Conservation (phyloP, 1,140 invertebrate species). For the Drosophila kanapiae region DNA sequence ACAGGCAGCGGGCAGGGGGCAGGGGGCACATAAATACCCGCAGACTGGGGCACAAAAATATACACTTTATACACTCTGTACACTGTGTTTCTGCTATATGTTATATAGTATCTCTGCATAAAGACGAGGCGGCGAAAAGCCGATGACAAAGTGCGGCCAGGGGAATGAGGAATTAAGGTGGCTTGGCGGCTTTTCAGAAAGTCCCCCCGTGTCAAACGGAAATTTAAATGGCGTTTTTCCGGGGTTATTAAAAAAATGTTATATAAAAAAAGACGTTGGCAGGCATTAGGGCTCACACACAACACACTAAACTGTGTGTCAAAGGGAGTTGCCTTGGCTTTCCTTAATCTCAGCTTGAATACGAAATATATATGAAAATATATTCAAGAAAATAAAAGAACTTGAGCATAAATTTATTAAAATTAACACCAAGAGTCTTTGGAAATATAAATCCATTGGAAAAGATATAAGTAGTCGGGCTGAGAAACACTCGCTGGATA, state of each 20-base stretch:
- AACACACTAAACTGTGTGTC: not conserved
- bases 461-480: too few relatives aligned
- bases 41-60: slow-evolving; percentile 6
- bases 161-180: slow-evolving; percentile 9
- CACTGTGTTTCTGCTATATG: not conserved
- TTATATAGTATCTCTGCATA: not conserved
- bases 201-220: slow-evolving; percentile 22
- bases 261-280: not conserved
- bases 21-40: slow-evolving; percentile 19
- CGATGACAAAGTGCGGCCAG: slow-evolving; percentile 14
- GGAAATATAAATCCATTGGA: too few relatives aligned
- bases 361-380: not conserved
- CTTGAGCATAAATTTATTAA: too few relatives aligned
- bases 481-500: too few relatives aligned
- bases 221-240: slow-evolving; percentile 32
- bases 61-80: not conserved
- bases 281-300: not conserved
- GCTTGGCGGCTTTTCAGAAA: slow-evolving; percentile 13
- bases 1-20: not conserved
- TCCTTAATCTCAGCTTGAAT: too few relatives aligned
- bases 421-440: too few relatives aligned
- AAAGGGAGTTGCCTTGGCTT: too few relatives aligned
- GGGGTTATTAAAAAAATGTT: slow-evolving; percentile 1
- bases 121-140: slow-evolving; percentile 23
- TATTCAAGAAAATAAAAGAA: too few relatives aligned